Base-by-base conservation (phyloP, 2,888 invertebrate species). In the Geophilus truncorum region DNA sequence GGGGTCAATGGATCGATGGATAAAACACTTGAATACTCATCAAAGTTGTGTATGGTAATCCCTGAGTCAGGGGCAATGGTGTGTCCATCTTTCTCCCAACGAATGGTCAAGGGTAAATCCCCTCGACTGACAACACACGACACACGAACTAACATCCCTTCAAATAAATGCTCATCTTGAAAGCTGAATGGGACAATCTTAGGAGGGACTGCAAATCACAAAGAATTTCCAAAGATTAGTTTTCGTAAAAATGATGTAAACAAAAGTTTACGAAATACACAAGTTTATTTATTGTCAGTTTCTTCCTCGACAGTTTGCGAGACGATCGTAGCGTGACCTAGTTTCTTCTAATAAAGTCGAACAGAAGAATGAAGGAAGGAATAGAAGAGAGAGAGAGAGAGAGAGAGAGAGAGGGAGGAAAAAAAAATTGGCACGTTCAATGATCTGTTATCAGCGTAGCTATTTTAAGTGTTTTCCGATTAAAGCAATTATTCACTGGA, bases 1-100 rank as follows among this genome's bases (percentile, higher is more conserved):
- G 86, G 82, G 18, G 83, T 83, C 75, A 84, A 83, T 18, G 83
- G 81, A 57, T 83, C 83, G 32, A 85, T 83, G 51, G 82, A 84
- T 80, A 87, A 82, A 79, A 91, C 87, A 82, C 91, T 90, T 82
- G 89, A 89, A 40, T 81, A 78, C 40, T 79, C 40, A n/a, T 80
- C 82, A 18, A 81, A 79, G 25, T 70, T 77, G 15, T 45, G 62
- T 23, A 80, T 77, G 15, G 70, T 78, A 25, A 81, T 79, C 77
- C 82, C 80, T 12, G 40, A n/a, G 9, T 77, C 51, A 75, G 84
- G 84, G 70, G 88, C 88, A 80, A 91, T 88, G 0, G 87, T 86
- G 34, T 88, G 87, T 57, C 90, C 90, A 85, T 92, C 91, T 83
- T 92, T 90, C 82, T 90, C 90, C 93, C 93, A 93, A 81, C 90